Base-by-base conservation (phyloP, 2,113 vertebrate genomes). In the Labeo catla region DNA sequence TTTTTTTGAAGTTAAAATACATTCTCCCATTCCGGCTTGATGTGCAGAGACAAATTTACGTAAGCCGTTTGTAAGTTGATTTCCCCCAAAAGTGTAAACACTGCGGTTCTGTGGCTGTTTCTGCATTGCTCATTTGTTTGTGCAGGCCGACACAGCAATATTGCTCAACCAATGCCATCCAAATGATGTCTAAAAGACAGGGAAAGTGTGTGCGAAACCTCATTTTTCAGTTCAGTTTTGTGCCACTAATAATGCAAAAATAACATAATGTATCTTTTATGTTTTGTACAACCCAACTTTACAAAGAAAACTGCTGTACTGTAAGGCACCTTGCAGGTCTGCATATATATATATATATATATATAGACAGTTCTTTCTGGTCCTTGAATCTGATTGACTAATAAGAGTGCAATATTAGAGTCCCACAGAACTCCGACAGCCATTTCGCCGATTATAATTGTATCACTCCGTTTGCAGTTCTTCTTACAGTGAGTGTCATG, bases 1-100 rank as follows among this genome's bases (percentile, higher is more conserved):
- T 76, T 76, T 76, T 76, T 76, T 76, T 23, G 11, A 49, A 74
- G 43, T 49, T 72, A 72, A 72, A 72, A 49, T 74, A 74, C 43
- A 49, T 74, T 74, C 72, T 74, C 45, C 45, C 72, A 49, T 74
- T 74, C n/a, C 0, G 6, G 11, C 72, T 74, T 49, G 47, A 74
- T 49, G n/a, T 15, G 45, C n/a, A 2, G 72, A 74, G 72, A 74
- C 72, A 74, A 47, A 74, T 74, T 74, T 74, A 49, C 21, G 45
- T 74, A 74, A 74, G 72, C 45, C 21, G 11, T 15, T 49, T 74
- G 45, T 23, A 47, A 74, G 45, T 49, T 74, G 43, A 47, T 74
- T 74, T 49, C 72, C 21, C 21, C 45, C 45, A 49, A 74, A 74
- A 74, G n/a, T 74, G 10, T 74, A 49, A 74, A 28, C 19, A 49